phyloP scores from a whole-genome alignment of 2,113 vertebrate species.

The Pluvianellus socialis region DNA sequence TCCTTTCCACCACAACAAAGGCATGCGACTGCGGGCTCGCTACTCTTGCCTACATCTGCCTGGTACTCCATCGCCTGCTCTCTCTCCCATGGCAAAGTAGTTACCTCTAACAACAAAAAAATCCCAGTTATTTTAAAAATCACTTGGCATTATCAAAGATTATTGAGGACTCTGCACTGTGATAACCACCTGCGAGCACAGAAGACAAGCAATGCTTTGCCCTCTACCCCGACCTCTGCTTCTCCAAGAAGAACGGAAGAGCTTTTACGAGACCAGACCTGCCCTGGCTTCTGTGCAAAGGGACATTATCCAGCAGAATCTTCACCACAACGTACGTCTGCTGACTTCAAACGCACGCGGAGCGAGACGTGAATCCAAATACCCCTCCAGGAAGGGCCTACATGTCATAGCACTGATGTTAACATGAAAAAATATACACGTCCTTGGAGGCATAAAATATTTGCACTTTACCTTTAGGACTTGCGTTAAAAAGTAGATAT shows the following conservation, averaged over 20 bases:
- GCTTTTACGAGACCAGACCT: fast-evolving
- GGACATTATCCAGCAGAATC: fast-evolving
- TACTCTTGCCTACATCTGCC: neutral
- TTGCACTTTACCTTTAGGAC: neutral
- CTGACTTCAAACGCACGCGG: neutral
- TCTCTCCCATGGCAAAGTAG: neutral
- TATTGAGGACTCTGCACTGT: neutral
- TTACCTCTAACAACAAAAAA: neutral
- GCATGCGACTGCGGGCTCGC: neutral
- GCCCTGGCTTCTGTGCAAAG: neutral
- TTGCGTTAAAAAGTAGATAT: neutral
- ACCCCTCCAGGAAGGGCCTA: neutral
- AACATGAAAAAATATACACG: neutral
- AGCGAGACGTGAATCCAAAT: neutral
- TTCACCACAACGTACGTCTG: fast-evolving
- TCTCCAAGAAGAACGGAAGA: neutral
- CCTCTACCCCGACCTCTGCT: neutral
- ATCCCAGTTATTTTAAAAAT: neutral
- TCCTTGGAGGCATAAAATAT: neutral
- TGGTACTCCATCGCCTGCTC: neutral
- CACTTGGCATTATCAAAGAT: neutral
- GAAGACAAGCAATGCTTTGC: neutral
- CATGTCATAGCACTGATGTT: neutral
- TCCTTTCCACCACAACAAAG: neutral
- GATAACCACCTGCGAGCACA: neutral